Percentiles rank a stretch among this genome's conserved stretches.
phyloP scores from a whole-genome alignment of 2,888 invertebrate genomes.

The Cyrtodaria siliqua region DNA sequence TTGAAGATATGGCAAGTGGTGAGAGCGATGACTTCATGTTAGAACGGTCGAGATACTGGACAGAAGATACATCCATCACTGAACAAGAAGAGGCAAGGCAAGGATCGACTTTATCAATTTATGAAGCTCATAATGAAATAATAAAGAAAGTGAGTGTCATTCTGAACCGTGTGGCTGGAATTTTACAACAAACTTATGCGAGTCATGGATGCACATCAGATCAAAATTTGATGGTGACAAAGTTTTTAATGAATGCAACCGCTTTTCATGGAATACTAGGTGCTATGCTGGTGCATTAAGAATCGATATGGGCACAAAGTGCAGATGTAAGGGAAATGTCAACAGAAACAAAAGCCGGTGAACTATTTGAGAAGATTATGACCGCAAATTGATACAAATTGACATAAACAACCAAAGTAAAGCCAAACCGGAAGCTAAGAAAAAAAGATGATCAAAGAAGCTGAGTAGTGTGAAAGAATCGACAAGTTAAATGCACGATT shows the following conservation, averaged over 20 bases:
- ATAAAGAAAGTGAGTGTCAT: conserved; percentile 20
- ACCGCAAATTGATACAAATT: neutral
- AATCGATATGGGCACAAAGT: conserved; percentile 28
- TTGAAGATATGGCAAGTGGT: too few species aligned
- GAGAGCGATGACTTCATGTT: too few species aligned
- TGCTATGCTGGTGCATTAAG: conserved; percentile 51
- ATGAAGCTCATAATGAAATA: neutral
- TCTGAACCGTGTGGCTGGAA: conserved; percentile 16
- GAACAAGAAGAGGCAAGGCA: too few species aligned
- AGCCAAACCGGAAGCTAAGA: neutral
- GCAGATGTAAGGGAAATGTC: conserved; percentile 12
- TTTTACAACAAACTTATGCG: conserved; percentile 2
- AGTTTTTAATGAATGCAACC: conserved; percentile 38
- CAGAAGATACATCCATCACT: too few species aligned
- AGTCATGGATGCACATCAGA: conserved; percentile 52
- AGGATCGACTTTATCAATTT: neutral
- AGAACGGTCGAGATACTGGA: conserved; percentile 16
- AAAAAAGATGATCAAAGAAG: conserved; percentile 11
- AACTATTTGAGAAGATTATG: neutral
- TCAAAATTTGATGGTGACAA: conserved; percentile 65
- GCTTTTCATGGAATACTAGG: conserved; percentile 57
- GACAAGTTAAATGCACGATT: conserved; percentile 12
- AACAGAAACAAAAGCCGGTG: conserved; percentile 20
- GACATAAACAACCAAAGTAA: neutral
- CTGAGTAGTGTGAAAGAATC: conserved; percentile 4